Conservation (phyloP, 2,888 invertebrate genomes). For the Ophion costatus region DNA sequence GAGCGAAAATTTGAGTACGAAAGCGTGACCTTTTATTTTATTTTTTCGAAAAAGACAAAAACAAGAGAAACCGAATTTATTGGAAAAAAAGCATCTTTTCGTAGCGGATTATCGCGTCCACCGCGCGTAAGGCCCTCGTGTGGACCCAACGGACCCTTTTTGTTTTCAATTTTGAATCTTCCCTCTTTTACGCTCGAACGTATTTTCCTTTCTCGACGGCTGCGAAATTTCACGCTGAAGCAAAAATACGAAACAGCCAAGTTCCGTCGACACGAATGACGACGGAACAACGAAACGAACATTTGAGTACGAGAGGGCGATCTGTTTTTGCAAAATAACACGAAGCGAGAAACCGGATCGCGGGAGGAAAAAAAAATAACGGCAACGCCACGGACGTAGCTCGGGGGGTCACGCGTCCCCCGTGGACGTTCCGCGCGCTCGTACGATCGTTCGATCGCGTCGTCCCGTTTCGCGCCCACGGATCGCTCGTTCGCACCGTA, state of each 20-base stretch:
- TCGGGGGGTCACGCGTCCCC: conserved; percentile 27
- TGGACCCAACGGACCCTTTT: no score
- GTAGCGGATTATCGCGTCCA: no score
- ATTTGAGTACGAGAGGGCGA: neutral
- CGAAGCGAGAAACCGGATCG: neutral
- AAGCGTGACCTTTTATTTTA: neutral
- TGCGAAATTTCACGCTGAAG: neutral
- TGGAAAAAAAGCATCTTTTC: no score
- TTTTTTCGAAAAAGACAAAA: neutral
- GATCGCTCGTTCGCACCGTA: neutral
- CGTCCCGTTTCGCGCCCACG: neutral
- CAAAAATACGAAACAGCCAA: neutral
- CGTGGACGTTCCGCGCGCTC: conserved; percentile 19
- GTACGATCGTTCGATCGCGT: conserved; percentile 10
- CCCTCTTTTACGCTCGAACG: no score
- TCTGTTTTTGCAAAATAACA: neutral
- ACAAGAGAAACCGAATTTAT: neutral
- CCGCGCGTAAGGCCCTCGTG: no score
- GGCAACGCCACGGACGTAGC: conserved; percentile 52
- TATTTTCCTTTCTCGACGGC: no score
- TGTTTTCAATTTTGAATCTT: no score
- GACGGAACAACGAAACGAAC: neutral
- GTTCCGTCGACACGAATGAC: neutral
- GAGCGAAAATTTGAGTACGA: neutral
- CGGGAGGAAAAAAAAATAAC: conserved; percentile 16